Evolutionary conservation across 2,113 vertebrate species (phyloP), one percentile per base, ranked within the genome.

Genomic region (Oryzias woworae): DNA sequence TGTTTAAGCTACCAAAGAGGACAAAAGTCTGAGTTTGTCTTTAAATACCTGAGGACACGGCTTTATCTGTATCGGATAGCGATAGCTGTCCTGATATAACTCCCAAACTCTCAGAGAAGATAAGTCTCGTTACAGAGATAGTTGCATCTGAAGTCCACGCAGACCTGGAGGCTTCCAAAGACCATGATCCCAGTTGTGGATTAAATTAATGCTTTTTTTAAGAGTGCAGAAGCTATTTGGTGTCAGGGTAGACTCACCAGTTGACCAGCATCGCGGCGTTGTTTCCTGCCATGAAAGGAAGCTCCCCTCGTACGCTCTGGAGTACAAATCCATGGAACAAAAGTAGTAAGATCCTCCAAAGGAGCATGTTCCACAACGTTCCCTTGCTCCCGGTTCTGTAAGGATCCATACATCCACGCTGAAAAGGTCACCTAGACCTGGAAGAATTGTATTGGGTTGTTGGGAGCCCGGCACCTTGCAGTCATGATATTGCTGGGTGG

Each of bases 191-290:
- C 44, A 8, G 16, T 18, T 7, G 18, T 3, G 2, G n/a, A 18
- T 12, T 18, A 48, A 18, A 36, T 10, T 3, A 48, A 20, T 48
- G 12, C 7, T 4, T 18, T 48, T 18, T 48, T 18, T 48, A 7
- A 48, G 12, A 48, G 46, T 6, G 46, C 8, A 10, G 17, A 10
- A 18, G 46, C 46, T 48, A n/a, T 47, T 46, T 47, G 7, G n/a
- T 7, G 44, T 45, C 16, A 1, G 14, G 14, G 14, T 7, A 5
- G 41, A 90, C 96, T 97, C 90, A 98, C 96, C 96, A 98, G 92
- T 97, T 95, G 73, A 98, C 95, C 86, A 91, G 85, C 92, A 98
- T 94, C 68, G 93, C 94, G 0, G 97, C 96, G 0, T 95, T 94
- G 72, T 99, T 98, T 67, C 95, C 94, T 0, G 92, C 72, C 31